phyloP scores from a whole-genome alignment of 1,140 invertebrate genomes.

The Teleogryllus occipitalis region DNA sequence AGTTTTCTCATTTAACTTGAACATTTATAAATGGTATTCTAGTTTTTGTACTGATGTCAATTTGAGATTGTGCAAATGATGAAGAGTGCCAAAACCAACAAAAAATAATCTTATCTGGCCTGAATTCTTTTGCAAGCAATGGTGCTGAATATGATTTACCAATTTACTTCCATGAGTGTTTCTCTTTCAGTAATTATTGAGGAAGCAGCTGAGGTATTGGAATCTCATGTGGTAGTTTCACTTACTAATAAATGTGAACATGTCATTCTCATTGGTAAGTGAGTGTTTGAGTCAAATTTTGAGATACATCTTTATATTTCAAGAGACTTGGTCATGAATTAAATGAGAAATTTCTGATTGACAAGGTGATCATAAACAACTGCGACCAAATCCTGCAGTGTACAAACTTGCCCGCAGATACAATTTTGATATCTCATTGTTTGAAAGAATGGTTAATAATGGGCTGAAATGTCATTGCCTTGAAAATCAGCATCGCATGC shows the following conservation, averaged over 20 bases:
- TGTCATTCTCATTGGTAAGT: conserved; percentile 68
- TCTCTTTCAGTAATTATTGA: conserved; percentile 55
- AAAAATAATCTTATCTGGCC: too few relatives aligned
- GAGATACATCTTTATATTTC: too few relatives aligned
- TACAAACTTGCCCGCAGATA: conserved; percentile 48
- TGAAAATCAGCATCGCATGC: conserved; percentile 56
- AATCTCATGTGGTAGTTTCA: conserved; percentile 63
- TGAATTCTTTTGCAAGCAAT: background rate
- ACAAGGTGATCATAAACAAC: conserved; percentile 65
- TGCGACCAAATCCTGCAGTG: conserved; percentile 55
- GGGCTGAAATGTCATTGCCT: conserved; percentile 44
- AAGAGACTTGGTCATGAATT: too few relatives aligned
- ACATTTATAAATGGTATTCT: background rate
- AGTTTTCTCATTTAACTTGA: background rate
- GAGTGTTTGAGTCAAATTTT: background rate
- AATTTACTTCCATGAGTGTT: background rate
- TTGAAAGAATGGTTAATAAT: conserved; percentile 60
- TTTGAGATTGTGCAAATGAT: background rate
- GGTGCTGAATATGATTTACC: background rate
- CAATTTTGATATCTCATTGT: conserved; percentile 60
- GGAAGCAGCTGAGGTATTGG: conserved; percentile 78
- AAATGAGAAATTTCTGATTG: too few relatives aligned
- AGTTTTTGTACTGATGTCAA: background rate
- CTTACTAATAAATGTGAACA: conserved; percentile 65
- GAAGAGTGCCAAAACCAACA: background rate